Evolutionary conservation across 2,797 vertebrate genomes (phyloP), one percentile per base, ranked within the genome.

Genomic region (Xerus rutilus): DNA sequence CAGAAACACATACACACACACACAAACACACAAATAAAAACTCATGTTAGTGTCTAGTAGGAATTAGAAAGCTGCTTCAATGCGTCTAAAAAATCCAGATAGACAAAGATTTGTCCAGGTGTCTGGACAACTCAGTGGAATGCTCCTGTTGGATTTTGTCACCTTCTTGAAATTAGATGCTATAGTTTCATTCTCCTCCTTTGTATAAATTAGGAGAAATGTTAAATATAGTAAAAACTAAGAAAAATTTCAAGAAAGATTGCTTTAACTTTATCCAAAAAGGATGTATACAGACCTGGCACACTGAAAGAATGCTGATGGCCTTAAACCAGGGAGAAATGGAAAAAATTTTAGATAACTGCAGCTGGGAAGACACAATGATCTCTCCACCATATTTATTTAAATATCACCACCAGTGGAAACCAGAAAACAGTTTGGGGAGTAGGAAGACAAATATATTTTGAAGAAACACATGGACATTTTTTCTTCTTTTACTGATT

Each of bases 351-450:
- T n/a, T n/a, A 84, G 23, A 17, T 72, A 65, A 49, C 9, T 43
- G 5, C 6, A 85, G 5, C 15, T 81, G 7, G 39, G 83, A 93
- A 47, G 20, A 78, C 54, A 78, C 52, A 62, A 30, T 76, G 20
- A 72, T 79, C 30, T 15, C 28, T 90, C 2, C 8, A 88, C 39
- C 11, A 45, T 73, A 25, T 86, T 92, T 94, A 47, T 54, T 39
- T 72, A 86, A 79, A 67, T 67, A 67, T 94, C 35, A 70, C 30
- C 52, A 76, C 74, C 62, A 85, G 23, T 65, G 35, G 82, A 32
- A 96, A 93, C n/a, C 47, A 1, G 52, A 85, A 96, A 92, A 62
- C n/a, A 89, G 18, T 92, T 93, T 96, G 7, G 23, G 23, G 28
- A 82, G 54, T 65, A 95, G 25, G 17, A 73, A 23, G 72, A 84